Percentiles rank a stretch among this genome's conserved stretches.
Evolutionary conservation across 1,140 invertebrate genomes (phyloP).

Genomic region (Elysia chlorotica): DNA sequence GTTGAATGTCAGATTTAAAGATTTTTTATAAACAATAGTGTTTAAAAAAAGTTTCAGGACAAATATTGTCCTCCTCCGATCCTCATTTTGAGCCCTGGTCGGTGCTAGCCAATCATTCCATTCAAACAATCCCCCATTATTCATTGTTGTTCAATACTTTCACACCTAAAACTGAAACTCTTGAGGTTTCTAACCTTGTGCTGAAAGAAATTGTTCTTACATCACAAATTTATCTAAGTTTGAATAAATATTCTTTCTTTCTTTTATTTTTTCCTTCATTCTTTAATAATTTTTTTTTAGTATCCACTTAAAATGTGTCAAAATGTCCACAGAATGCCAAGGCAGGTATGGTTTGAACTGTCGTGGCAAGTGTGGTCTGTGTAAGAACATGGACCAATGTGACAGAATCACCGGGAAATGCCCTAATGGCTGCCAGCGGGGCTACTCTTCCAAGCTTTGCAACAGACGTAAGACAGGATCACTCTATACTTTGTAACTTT

Average conservation of each 20-base stretch:
- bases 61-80: no score
- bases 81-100: no score
- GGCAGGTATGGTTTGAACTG: constrained; percentile 24
- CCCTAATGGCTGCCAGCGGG: constrained; percentile 24
- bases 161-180: not conserved
- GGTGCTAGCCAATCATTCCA: no score
- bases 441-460: constrained; percentile 22
- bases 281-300: not conserved
- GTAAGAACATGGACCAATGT: constrained; percentile 17
- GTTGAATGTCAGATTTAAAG: no score
- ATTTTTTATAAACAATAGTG: no score
- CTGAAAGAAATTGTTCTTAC: not conserved
- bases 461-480: constrained; percentile 18
- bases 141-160: no score
- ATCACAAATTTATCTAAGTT: not conserved
- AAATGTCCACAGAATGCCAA: not conserved
- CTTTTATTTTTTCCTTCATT: not conserved
- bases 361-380: constrained; percentile 26
- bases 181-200: not conserved
- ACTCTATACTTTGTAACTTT: not conserved
- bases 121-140: no score
- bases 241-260: not conserved
- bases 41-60: no score
- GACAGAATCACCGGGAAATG: constrained; percentile 26
- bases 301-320: not conserved